Percentiles rank a stretch among this genome's conserved stretches.
phyloP scores from a whole-genome alignment of 2,888 invertebrate genomes.

The Torymus auratus region DNA sequence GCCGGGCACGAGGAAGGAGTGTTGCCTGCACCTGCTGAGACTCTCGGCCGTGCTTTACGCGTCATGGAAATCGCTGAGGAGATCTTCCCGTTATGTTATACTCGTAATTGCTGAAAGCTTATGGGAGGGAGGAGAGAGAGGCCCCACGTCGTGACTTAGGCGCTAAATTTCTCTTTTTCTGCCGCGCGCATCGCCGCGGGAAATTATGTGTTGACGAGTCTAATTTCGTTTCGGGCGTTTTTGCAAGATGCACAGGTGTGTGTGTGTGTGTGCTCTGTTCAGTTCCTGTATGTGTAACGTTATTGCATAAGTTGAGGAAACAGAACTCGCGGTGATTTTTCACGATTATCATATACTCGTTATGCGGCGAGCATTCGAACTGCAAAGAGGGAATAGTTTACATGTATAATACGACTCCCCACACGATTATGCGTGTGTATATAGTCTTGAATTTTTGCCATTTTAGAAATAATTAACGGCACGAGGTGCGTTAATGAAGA shows the following conservation, averaged over 20 bases:
- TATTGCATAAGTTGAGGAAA: conserved; percentile 2
- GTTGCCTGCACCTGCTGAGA: neutral
- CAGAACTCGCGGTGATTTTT: neutral
- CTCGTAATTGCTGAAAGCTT: conserved; percentile 30
- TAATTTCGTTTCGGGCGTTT: too few species aligned
- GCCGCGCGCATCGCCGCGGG: too few species aligned
- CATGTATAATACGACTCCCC: too few species aligned
- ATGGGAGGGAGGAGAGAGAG: neutral
- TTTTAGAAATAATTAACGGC: conserved; percentile 28
- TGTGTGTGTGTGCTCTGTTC: neutral
- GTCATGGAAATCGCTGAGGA: conserved; percentile 25
- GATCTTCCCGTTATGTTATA: too few species aligned
- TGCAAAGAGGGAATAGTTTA: too few species aligned
- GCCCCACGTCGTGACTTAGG: conserved; percentile 20
- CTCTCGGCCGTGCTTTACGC: neutral
- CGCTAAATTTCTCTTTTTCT: conserved; percentile 12
- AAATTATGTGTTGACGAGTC: too few species aligned
- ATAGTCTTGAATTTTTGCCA: conserved; percentile 10
- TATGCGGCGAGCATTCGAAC: neutral
- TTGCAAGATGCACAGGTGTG: neutral
- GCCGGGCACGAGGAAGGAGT: conserved; percentile 34
- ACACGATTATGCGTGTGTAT: too few species aligned
- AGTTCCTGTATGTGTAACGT: neutral
- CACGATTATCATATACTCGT: conserved; percentile 30
- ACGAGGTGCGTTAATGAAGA: conserved; percentile 24